These are phyloP conservation scores for Hypercompe scribonia DNA, from an alignment of 2,888 invertebrate species.

Conservation along the genomic window DNA sequence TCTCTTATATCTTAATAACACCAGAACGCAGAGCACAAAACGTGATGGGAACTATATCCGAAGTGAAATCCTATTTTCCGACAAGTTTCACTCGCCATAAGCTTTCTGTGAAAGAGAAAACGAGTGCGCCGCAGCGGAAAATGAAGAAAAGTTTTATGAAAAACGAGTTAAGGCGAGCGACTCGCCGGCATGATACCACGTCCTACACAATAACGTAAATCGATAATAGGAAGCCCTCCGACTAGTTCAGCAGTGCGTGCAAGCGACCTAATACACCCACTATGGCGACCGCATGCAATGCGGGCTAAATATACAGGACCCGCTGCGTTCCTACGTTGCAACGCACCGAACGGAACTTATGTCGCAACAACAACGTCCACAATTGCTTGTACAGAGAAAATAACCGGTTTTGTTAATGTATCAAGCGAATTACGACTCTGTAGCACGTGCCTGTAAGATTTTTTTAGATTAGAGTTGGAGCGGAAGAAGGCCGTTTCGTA, in stretches of 20 bases:
- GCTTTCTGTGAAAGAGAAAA: slow-evolving; percentile 78
- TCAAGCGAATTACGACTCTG: slow-evolving; percentile 64
- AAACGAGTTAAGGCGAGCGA: slow-evolving; percentile 62
- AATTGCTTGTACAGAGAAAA: slow-evolving; percentile 78
- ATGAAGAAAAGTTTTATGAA: slow-evolving; percentile 71
- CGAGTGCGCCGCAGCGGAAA: slow-evolving; percentile 65
- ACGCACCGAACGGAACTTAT: slow-evolving; percentile 76
- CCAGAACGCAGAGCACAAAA: slow-evolving; percentile 25
- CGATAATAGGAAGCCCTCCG: slow-evolving; percentile 86
- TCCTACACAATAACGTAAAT: slow-evolving; percentile 81
- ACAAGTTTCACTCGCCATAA: slow-evolving; percentile 70
- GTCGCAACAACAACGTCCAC: slow-evolving; percentile 80
- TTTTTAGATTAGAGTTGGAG: slow-evolving; percentile 49
- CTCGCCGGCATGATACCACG: slow-evolving; percentile 60
- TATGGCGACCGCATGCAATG: slow-evolving; percentile 79
- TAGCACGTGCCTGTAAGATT: slow-evolving; percentile 55
- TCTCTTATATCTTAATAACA: slow-evolving; percentile 48
- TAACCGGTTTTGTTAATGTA: slow-evolving; percentile 72
- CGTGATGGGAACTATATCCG: slow-evolving; percentile 62
- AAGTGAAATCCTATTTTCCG: slow-evolving; percentile 75
- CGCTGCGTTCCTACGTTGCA: slow-evolving; percentile 69
- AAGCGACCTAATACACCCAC: slow-evolving; percentile 86
- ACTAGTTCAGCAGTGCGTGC: slow-evolving; percentile 87
- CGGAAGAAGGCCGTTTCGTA: slow-evolving; percentile 77
- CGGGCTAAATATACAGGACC: slow-evolving; percentile 84